Evolutionary conservation across 2,888 invertebrate genomes (phyloP).

Genomic region (Heliconius sara): DNA sequence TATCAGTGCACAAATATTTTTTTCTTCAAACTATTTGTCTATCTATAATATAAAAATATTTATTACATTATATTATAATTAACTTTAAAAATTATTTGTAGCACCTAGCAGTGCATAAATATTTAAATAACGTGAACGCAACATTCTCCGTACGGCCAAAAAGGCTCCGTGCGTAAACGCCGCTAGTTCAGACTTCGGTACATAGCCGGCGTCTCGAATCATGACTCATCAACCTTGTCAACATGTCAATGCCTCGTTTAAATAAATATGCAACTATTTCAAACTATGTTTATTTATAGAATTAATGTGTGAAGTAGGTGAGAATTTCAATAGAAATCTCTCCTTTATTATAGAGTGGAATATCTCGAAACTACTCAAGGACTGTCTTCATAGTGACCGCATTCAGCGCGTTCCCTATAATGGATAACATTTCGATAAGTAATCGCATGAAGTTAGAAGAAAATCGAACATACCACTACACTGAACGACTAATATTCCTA

Average conservation of each 20-base stretch:
- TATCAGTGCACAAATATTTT: not conserved
- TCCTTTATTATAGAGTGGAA: constrained; percentile 48
- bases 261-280: constrained; percentile 66
- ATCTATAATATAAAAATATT: not conserved
- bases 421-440: constrained; percentile 31
- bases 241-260: constrained; percentile 70
- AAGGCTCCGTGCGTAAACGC: constrained; percentile 61
- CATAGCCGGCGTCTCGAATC: constrained; percentile 54
- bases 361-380: constrained; percentile 32
- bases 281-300: constrained; percentile 67
- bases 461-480: constrained; percentile 45
- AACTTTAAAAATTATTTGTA: not conserved
- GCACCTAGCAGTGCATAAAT: not conserved
- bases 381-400: constrained; percentile 8
- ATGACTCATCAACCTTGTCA: constrained; percentile 70
- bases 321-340: constrained; percentile 60
- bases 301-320: constrained; percentile 56
- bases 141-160: constrained; percentile 49
- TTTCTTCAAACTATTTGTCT: not conserved
- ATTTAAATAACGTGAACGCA: constrained; percentile 34
- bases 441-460: constrained; percentile 40
- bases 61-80: not conserved
- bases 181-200: constrained; percentile 53
- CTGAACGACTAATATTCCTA: constrained; percentile 45
- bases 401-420: constrained; percentile 42